Evolutionary conservation across 2,113 vertebrate genomes (phyloP), one percentile per base, ranked within the genome.

Genomic region (Prietella phreatophila): DNA sequence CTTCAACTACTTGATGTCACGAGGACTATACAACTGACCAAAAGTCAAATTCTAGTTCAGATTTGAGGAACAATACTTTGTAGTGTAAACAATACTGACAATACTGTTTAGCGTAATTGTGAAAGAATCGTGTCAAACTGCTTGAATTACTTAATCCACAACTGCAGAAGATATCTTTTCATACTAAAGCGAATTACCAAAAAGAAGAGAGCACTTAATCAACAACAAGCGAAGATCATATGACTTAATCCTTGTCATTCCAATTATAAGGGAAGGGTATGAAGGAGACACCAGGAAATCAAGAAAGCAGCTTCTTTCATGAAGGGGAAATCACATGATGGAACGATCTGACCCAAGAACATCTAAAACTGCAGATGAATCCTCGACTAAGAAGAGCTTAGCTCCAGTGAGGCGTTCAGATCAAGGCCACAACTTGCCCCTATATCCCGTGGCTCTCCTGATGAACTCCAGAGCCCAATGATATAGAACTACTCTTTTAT

Each of bases 381-480:
- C 50, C 71, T 78, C 8, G 15, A n/a, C 8, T 76, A 30, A 63
- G 47, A 55, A 14, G 14, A n/a, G 78, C n/a, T 71, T 42, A 69
- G 17, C 42, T 20, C 14, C 17, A 53, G 36, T 63, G 39, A 79
- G 27, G 33, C 2, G 36, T 82, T 79, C 27, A 39, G 50, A 39
- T 39, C 50, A 8, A 33, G 85, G 39, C 60, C 85, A 63, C 17
- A n/a, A 63, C 56, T 19, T 47, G 50, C 39, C 61, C 39, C 58
- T 76, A 88, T 69, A 83, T 91, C 91, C 83, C 82, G 89, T 89
- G 93, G 88, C 78, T 93, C 90, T 92, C 93, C 87, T 91, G 91
- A 87, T 87, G 87, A 92, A 90, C 92, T 93, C 93, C 91, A 94
- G 91, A 88, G 73, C 33, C n/a, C 42, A 50, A 56, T 53, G 42